phyloP scores from a whole-genome alignment of 2,888 invertebrate species.

The Bembecia ichneumoniformis region DNA sequence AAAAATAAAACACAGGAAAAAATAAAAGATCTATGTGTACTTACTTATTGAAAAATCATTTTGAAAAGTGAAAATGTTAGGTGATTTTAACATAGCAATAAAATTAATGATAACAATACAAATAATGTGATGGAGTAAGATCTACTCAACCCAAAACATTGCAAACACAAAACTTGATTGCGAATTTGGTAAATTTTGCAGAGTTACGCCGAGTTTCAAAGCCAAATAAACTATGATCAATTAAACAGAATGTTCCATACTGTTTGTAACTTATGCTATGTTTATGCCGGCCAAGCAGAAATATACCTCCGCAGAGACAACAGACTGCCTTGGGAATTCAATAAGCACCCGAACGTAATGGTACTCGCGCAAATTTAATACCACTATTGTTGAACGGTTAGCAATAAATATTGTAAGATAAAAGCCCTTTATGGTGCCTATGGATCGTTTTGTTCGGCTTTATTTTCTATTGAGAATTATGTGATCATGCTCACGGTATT shows the following conservation, averaged over 20 bases:
- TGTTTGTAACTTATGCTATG: not conserved
- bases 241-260: not conserved
- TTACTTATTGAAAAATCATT: no score
- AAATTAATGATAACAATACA: no score
- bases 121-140: no score
- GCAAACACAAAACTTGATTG: no score
- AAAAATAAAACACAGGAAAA: no score
- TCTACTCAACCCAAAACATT: no score
- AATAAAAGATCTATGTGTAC: no score
- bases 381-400: not conserved
- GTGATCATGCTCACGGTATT: constrained; percentile 1
- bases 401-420: constrained; percentile 3
- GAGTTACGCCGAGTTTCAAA: not conserved
- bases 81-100: no score
- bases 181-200: no score
- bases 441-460: not conserved
- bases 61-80: no score
- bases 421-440: not conserved
- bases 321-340: constrained; percentile 4
- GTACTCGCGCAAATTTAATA: not conserved
- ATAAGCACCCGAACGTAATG: constrained; percentile 4
- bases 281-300: not conserved
- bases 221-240: not conserved
- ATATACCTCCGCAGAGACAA: not conserved
- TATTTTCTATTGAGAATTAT: constrained; percentile 3